phyloP scores from a whole-genome alignment of 2,888 invertebrate species.

The Lasioglossum morio region DNA sequence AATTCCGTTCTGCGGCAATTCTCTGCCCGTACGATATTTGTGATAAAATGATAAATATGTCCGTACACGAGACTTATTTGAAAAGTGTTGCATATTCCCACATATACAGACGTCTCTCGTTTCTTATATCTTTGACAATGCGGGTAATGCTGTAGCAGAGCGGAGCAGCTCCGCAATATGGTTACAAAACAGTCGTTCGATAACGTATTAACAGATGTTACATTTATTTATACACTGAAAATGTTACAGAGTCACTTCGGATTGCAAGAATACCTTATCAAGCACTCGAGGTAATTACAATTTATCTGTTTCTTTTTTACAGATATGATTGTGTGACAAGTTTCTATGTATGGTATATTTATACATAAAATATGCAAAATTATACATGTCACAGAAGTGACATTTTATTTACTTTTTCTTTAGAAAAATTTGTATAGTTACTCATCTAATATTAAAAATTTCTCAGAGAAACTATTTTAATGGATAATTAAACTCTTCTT shows the following conservation, averaged over 20 bases:
- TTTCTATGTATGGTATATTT: background rate
- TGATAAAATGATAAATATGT: background rate
- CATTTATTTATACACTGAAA: background rate
- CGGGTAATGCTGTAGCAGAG: constrained; percentile 14
- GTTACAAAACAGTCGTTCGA: background rate
- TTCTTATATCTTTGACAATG: constrained; percentile 4
- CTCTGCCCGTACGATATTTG: constrained; percentile 11
- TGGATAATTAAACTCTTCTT: too few species aligned
- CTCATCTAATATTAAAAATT: too few species aligned
- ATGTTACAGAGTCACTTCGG: background rate
- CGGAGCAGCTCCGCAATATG: background rate
- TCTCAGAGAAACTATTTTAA: too few species aligned
- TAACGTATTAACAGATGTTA: background rate
- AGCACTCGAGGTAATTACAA: background rate
- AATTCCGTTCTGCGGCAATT: constrained; percentile 31
- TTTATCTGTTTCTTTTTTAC: background rate
- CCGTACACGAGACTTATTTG: background rate
- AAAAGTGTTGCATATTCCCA: background rate
- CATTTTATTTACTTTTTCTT: background rate
- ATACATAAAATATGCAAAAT: background rate
- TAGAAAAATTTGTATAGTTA: too few species aligned
- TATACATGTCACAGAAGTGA: background rate
- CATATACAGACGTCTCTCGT: background rate
- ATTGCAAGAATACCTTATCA: background rate
- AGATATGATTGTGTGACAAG: background rate